These are phyloP conservation scores for Cephus spinipes DNA, from an alignment of 2,888 invertebrate genomes.

Conservation along the genomic window DNA sequence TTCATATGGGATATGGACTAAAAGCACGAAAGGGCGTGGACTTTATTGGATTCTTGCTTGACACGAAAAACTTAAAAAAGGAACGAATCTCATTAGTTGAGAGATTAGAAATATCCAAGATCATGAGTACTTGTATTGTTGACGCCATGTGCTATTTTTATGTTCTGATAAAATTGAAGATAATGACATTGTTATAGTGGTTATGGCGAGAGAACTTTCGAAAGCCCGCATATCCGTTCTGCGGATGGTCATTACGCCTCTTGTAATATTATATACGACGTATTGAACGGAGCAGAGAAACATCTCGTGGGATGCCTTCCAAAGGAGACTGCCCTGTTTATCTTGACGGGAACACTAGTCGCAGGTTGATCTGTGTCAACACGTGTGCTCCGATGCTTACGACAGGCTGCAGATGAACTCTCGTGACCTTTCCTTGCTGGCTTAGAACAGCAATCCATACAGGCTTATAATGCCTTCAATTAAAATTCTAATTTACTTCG, in stretches of 20 bases:
- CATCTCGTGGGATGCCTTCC: neutral
- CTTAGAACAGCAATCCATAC: neutral
- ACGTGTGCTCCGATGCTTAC: constrained; percentile 28
- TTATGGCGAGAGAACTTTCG: neutral
- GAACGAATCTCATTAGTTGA: neutral
- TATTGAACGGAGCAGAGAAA: neutral
- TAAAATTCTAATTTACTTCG: neutral
- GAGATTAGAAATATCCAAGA: neutral
- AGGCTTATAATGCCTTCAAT: neutral
- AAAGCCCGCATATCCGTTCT: neutral
- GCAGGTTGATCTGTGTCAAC: constrained; percentile 40
- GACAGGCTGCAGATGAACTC: constrained; percentile 32
- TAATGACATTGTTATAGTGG: neutral
- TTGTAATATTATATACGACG: neutral
- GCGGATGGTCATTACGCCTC: neutral
- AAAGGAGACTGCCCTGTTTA: neutral
- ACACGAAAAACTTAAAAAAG: neutral
- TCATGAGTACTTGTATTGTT: neutral
- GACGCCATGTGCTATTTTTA: neutral
- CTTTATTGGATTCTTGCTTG: neutral
- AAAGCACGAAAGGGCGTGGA: neutral
- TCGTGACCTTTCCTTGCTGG: neutral
- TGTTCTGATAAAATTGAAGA: neutral
- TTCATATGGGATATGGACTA: neutral
- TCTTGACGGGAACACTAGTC: constrained; percentile 23